Conservation (phyloP, 2,797 vertebrate genomes). For the Sphenopsis melanotis region DNA sequence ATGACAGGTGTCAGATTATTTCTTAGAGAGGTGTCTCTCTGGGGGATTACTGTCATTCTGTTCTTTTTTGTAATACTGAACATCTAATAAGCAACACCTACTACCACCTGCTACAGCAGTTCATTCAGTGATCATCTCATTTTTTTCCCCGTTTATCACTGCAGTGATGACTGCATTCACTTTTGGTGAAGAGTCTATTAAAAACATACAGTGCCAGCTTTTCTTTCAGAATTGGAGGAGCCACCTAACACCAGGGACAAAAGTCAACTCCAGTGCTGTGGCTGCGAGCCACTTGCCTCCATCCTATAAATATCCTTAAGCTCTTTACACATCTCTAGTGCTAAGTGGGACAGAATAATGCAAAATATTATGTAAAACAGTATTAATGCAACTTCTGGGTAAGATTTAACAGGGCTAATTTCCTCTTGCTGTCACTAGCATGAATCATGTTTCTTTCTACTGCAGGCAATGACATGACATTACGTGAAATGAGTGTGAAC, state of each 20-base stretch:
- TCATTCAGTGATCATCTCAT: constrained; percentile 38
- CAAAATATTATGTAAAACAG: constrained; percentile 50
- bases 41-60: not conserved
- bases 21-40: constrained; percentile 12
- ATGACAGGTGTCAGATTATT: constrained; percentile 1
- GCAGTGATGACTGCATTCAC: not conserved
- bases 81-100: constrained; percentile 63
- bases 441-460: constrained; percentile 38
- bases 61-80: constrained; percentile 32
- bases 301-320: not conserved
- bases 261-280: not conserved
- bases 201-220: not conserved
- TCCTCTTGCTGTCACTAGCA: constrained; percentile 37
- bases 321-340: not conserved
- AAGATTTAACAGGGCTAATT: constrained; percentile 21
- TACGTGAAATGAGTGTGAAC: not conserved
- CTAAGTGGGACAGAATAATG: constrained; percentile 48
- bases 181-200: not conserved
- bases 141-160: constrained; percentile 9
- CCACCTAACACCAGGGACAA: not conserved
- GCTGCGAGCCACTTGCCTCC: not conserved
- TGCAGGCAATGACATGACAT: not conserved
- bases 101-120: constrained; percentile 53
- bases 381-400: constrained; percentile 46
- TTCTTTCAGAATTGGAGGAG: not conserved